Conservation (phyloP, 2,888 invertebrate species). For the Osmoderma eremita region DNA sequence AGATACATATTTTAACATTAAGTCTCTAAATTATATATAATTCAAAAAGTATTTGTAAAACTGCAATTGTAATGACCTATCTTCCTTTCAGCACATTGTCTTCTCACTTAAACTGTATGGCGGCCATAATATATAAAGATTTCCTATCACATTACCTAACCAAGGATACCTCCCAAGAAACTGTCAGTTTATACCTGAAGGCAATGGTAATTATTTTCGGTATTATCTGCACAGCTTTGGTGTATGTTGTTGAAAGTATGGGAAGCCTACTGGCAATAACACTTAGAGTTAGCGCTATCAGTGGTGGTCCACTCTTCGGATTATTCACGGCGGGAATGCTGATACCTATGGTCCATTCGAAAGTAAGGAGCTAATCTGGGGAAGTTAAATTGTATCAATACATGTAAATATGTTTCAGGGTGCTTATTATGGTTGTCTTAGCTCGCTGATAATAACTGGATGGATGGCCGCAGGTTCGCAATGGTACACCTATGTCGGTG, state of each 20-base stretch:
- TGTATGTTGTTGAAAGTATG: conserved; percentile 71
- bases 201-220: conserved; percentile 66
- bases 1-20: too few relatives aligned
- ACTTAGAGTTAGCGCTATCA: conserved; percentile 71
- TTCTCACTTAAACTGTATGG: conserved; percentile 70
- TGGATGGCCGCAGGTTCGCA: conserved; percentile 55
- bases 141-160: conserved; percentile 68
- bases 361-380: conserved; percentile 58
- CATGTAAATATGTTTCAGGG: conserved; percentile 53
- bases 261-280: conserved; percentile 75
- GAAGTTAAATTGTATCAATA: background rate
- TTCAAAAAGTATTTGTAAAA: background rate
- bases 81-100: conserved; percentile 69
- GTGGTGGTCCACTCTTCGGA: conserved; percentile 73
- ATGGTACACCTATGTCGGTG: conserved; percentile 50
- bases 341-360: conserved; percentile 71
- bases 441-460: conserved; percentile 46
- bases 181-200: conserved; percentile 70
- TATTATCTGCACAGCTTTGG: conserved; percentile 77
- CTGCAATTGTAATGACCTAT: too few relatives aligned
- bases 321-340: conserved; percentile 75
- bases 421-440: conserved; percentile 48
- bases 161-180: conserved; percentile 64
- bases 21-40: too few relatives aligned
- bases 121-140: conserved; percentile 73